A percentile compares a stretch with the other conserved stretches of the same genome.
phyloP scores from a whole-genome alignment of 2,113 vertebrate genomes.

The Apaloderma vittatum region DNA sequence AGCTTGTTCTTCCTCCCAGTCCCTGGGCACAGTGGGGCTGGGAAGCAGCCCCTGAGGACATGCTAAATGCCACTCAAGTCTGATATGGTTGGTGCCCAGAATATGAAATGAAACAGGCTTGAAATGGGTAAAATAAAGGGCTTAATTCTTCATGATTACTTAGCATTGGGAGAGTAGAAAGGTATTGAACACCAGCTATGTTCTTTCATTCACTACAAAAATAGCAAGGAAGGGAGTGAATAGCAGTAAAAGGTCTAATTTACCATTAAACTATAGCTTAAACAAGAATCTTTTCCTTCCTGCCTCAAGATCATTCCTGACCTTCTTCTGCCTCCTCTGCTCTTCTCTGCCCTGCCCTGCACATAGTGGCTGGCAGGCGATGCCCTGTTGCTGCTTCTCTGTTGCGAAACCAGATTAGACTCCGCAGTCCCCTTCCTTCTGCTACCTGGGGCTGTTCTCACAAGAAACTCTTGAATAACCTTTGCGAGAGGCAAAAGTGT shows the following conservation, averaged over 20 bases:
- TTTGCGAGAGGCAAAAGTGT: neutral
- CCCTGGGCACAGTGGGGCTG: neutral
- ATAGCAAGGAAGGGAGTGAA: neutral
- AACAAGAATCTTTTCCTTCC: neutral
- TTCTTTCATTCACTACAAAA: neutral
- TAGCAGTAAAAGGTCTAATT: neutral
- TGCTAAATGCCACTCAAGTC: neutral
- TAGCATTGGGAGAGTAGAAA: neutral
- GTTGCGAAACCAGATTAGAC: neutral
- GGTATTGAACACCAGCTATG: neutral
- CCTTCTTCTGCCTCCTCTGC: neutral
- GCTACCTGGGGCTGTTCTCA: neutral
- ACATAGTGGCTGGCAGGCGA: neutral
- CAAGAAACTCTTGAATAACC: neutral
- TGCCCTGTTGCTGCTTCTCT: rapidly evolving
- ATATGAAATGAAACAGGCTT: neutral
- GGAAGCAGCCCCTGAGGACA: neutral
- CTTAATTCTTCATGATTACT: neutral
- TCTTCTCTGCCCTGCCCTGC: neutral
- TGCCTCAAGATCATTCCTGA: neutral
- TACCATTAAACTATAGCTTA: neutral
- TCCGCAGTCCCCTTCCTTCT: neutral
- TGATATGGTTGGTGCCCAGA: neutral
- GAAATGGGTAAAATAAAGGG: neutral
- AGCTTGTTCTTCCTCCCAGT: neutral